Conservation (phyloP, 92 coral and sea anemone genomes). For the Phenganax marumi region DNA sequence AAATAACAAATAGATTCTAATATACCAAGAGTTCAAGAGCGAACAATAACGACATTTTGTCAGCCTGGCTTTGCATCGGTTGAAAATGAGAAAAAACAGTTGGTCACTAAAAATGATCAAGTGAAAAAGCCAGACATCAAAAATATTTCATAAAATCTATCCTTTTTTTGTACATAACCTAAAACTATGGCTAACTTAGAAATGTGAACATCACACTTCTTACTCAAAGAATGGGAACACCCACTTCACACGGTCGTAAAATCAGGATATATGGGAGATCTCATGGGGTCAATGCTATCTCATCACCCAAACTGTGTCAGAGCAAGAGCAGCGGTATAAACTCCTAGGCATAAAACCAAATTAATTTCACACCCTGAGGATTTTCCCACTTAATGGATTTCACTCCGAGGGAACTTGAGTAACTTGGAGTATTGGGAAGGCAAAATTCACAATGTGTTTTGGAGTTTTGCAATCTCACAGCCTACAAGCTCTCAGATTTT, state of each 20-base stretch:
- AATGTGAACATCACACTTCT: no score
- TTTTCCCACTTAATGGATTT: no score
- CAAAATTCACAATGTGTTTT: no score
- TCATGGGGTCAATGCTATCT: background rate
- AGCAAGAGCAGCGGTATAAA: no score
- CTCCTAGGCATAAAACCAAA: no score
- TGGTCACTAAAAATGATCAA: background rate
- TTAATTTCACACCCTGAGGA: no score
- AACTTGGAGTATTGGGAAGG: no score
- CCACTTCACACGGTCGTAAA: background rate
- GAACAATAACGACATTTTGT: constrained; percentile 3
- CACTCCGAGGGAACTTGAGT: no score
- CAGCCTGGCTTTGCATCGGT: background rate
- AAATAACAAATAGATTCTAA: constrained; percentile 15
- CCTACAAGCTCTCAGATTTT: no score
- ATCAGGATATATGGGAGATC: background rate
- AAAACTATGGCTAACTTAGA: background rate
- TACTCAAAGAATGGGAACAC: no score
- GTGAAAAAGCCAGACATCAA: background rate
- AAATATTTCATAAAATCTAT: constrained; percentile 19
- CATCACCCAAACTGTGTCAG: no score
- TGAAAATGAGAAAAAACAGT: background rate
- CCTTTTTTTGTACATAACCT: background rate
- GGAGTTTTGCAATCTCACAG: no score
- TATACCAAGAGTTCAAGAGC: constrained; percentile 1